These are phyloP conservation scores for Columbina picui DNA, from an alignment of 2,113 vertebrate genomes.

Conservation along the genomic window DNA sequence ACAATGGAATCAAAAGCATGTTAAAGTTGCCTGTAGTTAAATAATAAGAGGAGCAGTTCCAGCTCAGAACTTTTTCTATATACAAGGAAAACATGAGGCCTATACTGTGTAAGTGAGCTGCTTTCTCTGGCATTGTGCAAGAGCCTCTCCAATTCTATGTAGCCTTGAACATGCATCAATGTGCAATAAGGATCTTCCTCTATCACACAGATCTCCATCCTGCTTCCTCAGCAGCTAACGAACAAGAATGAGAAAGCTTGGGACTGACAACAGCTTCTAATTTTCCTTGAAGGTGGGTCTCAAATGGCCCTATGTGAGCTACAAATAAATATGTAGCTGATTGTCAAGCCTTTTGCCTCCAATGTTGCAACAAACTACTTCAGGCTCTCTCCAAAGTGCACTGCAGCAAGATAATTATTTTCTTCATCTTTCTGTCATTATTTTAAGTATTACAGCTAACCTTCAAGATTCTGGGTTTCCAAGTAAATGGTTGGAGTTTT, in stretches of 20 bases:
- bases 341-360: not conserved
- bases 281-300: not conserved
- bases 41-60: not conserved
- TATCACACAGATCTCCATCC: not conserved
- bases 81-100: not conserved
- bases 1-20: not conserved
- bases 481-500: not conserved
- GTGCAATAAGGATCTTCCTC: not conserved
- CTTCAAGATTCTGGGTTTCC: not conserved
- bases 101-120: not conserved
- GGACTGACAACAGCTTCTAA: not conserved
- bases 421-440: conserved; percentile 5
- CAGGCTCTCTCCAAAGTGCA: not conserved
- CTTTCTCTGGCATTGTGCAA: not conserved
- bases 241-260: not conserved
- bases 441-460: not conserved
- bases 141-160: not conserved
- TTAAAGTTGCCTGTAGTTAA: not conserved
- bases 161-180: not conserved
- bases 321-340: not conserved
- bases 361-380: not conserved
- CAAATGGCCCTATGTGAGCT: not conserved
- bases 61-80: not conserved
- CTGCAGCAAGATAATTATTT: not conserved
- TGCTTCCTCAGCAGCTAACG: not conserved